A percentile compares a stretch with the other conserved stretches of the same genome.
These are phyloP conservation scores for Glyptemys insculpta DNA, from an alignment of 2,797 vertebrate species.

Conservation along the genomic window DNA sequence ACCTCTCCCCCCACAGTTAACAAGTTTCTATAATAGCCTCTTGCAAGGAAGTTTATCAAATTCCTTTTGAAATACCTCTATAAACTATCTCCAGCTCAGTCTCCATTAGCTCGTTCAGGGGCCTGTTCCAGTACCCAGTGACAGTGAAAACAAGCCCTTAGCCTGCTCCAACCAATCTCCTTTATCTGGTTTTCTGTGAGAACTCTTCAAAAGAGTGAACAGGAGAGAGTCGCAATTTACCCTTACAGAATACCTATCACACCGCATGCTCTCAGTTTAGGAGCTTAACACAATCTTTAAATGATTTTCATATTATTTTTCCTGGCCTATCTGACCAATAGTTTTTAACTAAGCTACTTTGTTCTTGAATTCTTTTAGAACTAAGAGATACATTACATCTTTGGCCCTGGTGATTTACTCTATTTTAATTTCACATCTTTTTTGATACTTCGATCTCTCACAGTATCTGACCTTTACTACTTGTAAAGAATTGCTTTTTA, in stretches of 20 bases:
- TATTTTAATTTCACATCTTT: slow-evolving; percentile 7
- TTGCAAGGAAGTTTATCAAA: fast-evolving
- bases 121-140: fast-evolving
- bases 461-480: not conserved
- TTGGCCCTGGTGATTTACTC: not conserved
- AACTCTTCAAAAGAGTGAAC: not conserved
- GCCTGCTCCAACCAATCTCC: not conserved
- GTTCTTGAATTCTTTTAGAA: not conserved
- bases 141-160: not conserved
- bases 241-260: not conserved
- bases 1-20: fast-evolving
- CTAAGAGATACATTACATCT: not conserved
- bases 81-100: not conserved
- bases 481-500: not conserved
- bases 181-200: not conserved
- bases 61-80: not conserved
- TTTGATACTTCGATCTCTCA: not conserved
- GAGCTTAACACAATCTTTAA: not conserved
- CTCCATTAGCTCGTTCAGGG: not conserved
- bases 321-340: not conserved
- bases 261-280: not conserved
- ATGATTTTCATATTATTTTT: not conserved
- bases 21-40: not conserved
- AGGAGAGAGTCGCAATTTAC: not conserved
- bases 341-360: not conserved